Conservation (phyloP, 2,113 vertebrate genomes). For the Rhinichthys klamathensis region DNA sequence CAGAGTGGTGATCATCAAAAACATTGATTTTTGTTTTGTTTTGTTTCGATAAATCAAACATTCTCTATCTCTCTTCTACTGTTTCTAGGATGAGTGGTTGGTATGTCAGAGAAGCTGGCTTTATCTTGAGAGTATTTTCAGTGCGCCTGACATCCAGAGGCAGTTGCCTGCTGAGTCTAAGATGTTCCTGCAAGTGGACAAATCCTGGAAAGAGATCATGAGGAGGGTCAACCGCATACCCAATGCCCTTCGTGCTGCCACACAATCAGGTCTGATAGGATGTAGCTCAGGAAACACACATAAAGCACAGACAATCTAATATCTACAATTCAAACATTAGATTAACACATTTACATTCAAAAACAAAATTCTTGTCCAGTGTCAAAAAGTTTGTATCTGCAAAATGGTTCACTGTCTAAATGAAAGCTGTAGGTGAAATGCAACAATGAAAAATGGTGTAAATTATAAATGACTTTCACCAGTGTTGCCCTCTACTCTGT, state of each 20-base stretch:
- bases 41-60: not conserved
- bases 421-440: not conserved
- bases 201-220: conserved; percentile 87
- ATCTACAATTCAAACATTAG: not conserved
- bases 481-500: conserved; percentile 26
- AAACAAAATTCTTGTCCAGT: not conserved
- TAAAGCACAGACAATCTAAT: not conserved
- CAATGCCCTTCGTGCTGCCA: conserved; percentile 77
- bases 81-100: conserved; percentile 82
- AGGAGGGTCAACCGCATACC: conserved; percentile 78
- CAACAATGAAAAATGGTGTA: not conserved
- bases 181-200: conserved; percentile 86
- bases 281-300: not conserved
- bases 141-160: conserved; percentile 82
- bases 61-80: not conserved
- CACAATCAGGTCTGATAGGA: conserved; percentile 73
- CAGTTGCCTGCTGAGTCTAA: conserved; percentile 84
- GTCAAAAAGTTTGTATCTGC: not conserved
- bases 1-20: not conserved
- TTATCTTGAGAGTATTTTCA: conserved; percentile 86
- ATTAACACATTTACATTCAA: not conserved
- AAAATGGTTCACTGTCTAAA: not conserved
- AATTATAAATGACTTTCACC: not conserved
- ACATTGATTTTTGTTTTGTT: not conserved
- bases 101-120: conserved; percentile 85